phyloP scores from a whole-genome alignment of 64 coral and sea anemone genomes.

The Montipora efflorescens region DNA sequence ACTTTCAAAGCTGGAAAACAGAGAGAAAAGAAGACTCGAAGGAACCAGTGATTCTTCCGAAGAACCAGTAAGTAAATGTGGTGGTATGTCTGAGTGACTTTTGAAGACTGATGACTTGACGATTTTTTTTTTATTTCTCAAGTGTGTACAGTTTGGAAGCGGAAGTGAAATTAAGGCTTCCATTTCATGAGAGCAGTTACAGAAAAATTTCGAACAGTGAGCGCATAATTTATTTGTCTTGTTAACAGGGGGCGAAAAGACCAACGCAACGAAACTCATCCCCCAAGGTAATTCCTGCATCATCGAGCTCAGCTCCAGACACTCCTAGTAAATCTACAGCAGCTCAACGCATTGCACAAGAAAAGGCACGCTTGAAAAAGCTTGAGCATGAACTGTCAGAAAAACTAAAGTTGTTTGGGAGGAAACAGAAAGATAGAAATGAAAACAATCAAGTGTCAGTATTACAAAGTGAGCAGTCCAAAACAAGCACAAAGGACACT shows the following conservation, averaged over 20 bases:
- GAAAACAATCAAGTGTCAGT: background rate
- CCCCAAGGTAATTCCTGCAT: constrained; percentile 30
- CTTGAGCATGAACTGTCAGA: constrained; percentile 86
- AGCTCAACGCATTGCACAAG: constrained; percentile 83
- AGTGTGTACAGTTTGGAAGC: too few relatives aligned
- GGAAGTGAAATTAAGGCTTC: too few relatives aligned
- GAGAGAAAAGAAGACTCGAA: constrained; percentile 52
- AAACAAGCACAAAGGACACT: background rate
- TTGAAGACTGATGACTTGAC: too few relatives aligned
- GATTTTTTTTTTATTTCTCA: too few relatives aligned
- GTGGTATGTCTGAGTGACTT: background rate
- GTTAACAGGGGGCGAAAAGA: constrained; percentile 52
- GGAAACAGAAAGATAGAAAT: background rate
- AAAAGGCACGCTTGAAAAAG: constrained; percentile 83
- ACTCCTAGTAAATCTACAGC: constrained; percentile 67
- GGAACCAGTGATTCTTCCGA: constrained; percentile 46
- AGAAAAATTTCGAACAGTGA: too few relatives aligned
- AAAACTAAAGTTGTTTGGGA: constrained; percentile 68
- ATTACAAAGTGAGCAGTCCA: background rate
- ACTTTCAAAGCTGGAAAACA: background rate
- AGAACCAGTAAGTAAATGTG: constrained; percentile 39
- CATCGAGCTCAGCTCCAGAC: background rate
- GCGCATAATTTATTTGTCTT: background rate
- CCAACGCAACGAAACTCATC: constrained; percentile 13
- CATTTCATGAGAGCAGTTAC: too few relatives aligned